Evolutionary conservation across 2,113 vertebrate genomes (phyloP).

Genomic region (Phaethon lepturus): DNA sequence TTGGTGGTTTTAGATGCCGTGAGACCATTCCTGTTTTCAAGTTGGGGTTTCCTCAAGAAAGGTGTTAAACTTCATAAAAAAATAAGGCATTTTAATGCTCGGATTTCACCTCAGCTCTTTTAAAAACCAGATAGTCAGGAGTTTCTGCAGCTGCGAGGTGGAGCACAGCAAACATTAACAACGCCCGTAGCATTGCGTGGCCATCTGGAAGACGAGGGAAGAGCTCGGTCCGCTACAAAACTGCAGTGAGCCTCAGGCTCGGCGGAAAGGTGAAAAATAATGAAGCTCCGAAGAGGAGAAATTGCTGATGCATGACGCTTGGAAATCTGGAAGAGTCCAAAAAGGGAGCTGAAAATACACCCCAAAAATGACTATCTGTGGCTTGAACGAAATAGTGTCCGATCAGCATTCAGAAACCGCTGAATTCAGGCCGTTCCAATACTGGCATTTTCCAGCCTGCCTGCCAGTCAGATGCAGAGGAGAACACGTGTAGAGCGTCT

Average conservation of each 20-base stretch:
- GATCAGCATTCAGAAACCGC: slow-evolving; percentile 63
- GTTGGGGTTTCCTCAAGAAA: slow-evolving; percentile 26
- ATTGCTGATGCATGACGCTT: neutral
- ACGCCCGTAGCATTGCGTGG: neutral
- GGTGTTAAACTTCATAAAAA: neutral
- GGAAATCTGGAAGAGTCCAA: neutral
- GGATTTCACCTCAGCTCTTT: neutral
- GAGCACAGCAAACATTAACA: slow-evolving; percentile 32
- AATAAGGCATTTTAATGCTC: neutral
- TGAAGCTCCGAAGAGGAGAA: neutral
- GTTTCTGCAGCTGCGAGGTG: slow-evolving; percentile 41
- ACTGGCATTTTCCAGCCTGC: slow-evolving; percentile 68
- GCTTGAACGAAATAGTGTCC: slow-evolving; percentile 61
- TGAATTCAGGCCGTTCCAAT: slow-evolving; percentile 46
- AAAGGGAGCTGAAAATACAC: slow-evolving; percentile 44
- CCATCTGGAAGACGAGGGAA: neutral
- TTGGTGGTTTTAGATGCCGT: neutral
- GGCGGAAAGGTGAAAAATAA: neutral
- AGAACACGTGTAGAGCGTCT: slow-evolving; percentile 47
- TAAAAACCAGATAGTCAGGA: slow-evolving; percentile 44
- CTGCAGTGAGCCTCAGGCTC: neutral
- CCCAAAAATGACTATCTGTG: slow-evolving; percentile 52
- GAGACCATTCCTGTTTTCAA: neutral
- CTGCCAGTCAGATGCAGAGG: slow-evolving; percentile 58
- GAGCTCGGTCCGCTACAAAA: neutral